Percentiles rank a stretch among this genome's conserved stretches.
Evolutionary conservation across 2,113 vertebrate species (phyloP).

Genomic region (Psammodynastes pulverulentus): DNA sequence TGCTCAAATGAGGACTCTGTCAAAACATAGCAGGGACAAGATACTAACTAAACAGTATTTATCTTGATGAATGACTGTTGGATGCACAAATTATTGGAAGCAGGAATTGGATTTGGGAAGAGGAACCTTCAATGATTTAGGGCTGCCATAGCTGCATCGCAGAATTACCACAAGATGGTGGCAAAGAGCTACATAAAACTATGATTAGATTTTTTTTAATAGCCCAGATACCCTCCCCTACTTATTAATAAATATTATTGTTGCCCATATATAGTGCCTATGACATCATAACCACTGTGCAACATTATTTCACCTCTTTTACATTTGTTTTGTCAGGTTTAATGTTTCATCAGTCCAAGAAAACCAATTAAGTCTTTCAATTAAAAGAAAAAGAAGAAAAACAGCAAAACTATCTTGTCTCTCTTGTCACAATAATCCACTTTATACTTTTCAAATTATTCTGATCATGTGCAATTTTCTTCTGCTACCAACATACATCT

Average conservation of each 20-base stretch:
- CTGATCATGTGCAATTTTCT: background rate
- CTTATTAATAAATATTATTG: background rate
- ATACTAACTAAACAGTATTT: background rate
- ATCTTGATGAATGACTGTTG: background rate
- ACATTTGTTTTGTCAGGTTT: background rate
- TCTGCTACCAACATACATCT: background rate
- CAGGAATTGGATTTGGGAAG: background rate
- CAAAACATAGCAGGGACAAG: background rate
- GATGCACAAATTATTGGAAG: background rate
- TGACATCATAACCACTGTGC: background rate
- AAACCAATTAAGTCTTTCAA: background rate
- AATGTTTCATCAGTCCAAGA: background rate
- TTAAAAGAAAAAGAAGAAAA: background rate
- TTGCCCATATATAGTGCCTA: background rate
- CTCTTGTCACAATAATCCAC: background rate
- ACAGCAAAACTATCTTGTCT: background rate
- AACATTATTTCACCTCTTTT: background rate
- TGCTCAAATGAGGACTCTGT: background rate
- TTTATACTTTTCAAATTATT: background rate
- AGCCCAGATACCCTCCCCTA: background rate
- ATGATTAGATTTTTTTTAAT: background rate
- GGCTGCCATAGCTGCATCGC: background rate
- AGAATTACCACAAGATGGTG: background rate
- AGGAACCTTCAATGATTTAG: background rate
- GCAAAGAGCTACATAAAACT: background rate